Conservation (phyloP, 2,113 vertebrate genomes). For the Spea bombifrons region DNA sequence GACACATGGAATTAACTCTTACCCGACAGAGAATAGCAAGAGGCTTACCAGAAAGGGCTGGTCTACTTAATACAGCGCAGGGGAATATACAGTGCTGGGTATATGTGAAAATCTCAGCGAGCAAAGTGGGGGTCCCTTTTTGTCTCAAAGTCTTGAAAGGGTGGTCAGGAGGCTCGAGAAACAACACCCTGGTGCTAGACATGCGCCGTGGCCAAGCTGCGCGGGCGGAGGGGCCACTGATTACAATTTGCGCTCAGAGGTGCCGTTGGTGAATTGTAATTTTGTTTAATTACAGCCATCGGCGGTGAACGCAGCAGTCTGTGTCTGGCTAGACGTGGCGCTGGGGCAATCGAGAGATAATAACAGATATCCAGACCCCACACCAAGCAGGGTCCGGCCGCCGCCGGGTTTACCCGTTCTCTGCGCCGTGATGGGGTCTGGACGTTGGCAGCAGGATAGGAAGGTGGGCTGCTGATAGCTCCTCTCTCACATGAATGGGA, state of each 20-base stretch:
- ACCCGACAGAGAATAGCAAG: too few relatives aligned
- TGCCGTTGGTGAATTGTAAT: slow-evolving; percentile 5
- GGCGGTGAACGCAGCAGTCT: slow-evolving; percentile 26
- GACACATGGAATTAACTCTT: too few relatives aligned
- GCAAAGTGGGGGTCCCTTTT: too few relatives aligned
- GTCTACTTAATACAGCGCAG: too few relatives aligned
- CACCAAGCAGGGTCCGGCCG: neutral
- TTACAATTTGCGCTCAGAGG: slow-evolving; percentile 9
- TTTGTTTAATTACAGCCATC: slow-evolving; percentile 33
- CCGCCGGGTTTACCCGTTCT: neutral
- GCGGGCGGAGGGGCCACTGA: neutral
- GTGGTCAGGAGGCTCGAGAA: too few relatives aligned
- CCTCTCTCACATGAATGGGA: too few relatives aligned
- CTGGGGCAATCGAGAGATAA: slow-evolving; percentile 16
- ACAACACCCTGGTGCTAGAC: neutral
- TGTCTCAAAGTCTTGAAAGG: too few relatives aligned
- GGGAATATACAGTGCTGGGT: too few relatives aligned
- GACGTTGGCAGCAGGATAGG: too few relatives aligned
- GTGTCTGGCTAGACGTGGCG: slow-evolving; percentile 9
- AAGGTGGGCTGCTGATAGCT: too few relatives aligned
- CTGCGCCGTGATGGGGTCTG: neutral
- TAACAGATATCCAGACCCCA: slow-evolving; percentile 12
- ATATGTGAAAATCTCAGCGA: too few relatives aligned
- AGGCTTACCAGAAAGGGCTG: too few relatives aligned
- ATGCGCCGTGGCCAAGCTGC: neutral